A percentile compares a stretch with the other conserved stretches of the same genome.
phyloP scores from a whole-genome alignment of 2,113 vertebrate species.

The Elephas maximus region DNA sequence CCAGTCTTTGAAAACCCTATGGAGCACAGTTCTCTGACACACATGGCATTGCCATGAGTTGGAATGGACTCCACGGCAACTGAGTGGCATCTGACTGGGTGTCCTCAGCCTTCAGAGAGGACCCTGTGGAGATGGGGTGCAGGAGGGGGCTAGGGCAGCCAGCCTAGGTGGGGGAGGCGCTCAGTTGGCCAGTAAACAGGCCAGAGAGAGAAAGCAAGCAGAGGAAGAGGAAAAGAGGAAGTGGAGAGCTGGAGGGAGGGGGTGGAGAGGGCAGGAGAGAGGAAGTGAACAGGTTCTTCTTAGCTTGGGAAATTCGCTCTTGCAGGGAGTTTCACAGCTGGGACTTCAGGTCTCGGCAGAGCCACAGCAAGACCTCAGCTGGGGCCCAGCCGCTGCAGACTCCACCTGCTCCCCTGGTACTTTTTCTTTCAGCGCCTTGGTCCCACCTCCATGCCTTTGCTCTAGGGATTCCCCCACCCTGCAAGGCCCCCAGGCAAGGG shows the following conservation, averaged over 20 bases:
- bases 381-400: neutral
- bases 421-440: neutral
- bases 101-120: neutral
- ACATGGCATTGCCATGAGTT: neutral
- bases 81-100: too few relatives aligned
- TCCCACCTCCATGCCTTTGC: neutral
- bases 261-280: neutral
- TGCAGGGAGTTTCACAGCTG: neutral
- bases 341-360: neutral
- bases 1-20: neutral
- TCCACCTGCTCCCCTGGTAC: neutral
- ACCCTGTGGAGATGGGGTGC: neutral
- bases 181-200: neutral
- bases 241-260: conserved; percentile 37
- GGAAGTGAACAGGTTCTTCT: conserved; percentile 67
- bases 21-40: neutral
- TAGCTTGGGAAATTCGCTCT: conserved; percentile 61
- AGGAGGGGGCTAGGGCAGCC: neutral
- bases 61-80: neutral
- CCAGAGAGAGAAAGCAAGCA: neutral
- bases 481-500: neutral
- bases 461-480: neutral
- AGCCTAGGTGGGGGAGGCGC: neutral
- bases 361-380: neutral
- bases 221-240: conserved; percentile 63